Evolutionary conservation across 2,113 vertebrate genomes (phyloP).

Genomic region (Oryctolagus cuniculus): DNA sequence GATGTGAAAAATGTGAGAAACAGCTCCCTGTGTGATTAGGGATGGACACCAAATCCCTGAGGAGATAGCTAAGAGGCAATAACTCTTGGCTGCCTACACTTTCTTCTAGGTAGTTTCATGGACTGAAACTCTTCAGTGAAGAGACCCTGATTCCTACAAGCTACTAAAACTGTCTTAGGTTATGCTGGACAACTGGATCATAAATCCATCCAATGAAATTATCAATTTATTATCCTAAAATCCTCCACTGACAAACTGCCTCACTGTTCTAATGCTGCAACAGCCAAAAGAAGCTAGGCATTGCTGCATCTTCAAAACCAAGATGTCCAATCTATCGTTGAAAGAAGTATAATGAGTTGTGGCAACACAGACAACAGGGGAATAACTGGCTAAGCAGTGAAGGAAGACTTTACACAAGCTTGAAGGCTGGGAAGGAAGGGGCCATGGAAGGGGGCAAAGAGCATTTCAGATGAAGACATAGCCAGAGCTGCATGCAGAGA

Average conservation of each 20-base stretch:
- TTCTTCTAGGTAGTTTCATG: not conserved
- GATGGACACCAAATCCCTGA: not conserved
- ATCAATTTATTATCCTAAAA: not conserved
- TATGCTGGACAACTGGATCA: not conserved
- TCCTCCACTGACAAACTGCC: not conserved
- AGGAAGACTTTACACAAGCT: not conserved
- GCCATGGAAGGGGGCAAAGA: not conserved
- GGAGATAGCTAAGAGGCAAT: not conserved
- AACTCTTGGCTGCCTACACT: rapidly evolving
- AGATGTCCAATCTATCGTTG: not conserved
- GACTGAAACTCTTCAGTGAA: not conserved
- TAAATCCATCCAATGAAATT: not conserved
- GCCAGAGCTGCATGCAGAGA: not conserved
- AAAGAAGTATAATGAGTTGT: not conserved
- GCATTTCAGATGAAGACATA: not conserved
- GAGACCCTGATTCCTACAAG: not conserved
- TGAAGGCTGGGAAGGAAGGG: not conserved
- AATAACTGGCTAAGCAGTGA: not conserved
- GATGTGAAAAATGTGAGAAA: not conserved
- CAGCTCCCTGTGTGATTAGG: not conserved
- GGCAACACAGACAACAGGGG: not conserved
- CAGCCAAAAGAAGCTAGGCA: not conserved
- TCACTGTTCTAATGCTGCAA: not conserved
- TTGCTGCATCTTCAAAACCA: not conserved
- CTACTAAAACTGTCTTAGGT: not conserved